Conservation (phyloP, 2,797 vertebrate genomes). For the Anniella stebbinsi region DNA sequence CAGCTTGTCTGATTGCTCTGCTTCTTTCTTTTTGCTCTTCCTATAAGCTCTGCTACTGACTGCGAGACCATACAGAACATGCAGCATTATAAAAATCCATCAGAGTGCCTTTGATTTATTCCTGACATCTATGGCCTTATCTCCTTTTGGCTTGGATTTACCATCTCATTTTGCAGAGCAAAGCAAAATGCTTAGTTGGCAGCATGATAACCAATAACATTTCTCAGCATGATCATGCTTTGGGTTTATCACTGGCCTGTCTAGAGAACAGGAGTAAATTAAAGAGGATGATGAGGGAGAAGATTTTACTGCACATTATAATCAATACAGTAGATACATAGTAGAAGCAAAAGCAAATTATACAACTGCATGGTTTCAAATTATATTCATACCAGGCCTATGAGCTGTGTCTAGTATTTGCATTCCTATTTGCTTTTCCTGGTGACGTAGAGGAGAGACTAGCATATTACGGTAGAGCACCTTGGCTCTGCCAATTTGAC, state of each 20-base stretch:
- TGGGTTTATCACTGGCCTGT: neutral
- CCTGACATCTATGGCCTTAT: slow-evolving; percentile 10
- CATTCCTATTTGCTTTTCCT: neutral
- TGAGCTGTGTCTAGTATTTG: neutral
- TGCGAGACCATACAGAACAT: neutral
- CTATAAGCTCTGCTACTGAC: neutral
- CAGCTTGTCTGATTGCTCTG: neutral
- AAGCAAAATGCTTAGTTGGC: slow-evolving; percentile 12
- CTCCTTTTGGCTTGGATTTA: slow-evolving; percentile 22
- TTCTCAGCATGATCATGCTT: slow-evolving; percentile 16
- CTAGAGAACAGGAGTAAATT: neutral
- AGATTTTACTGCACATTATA: accelerated
- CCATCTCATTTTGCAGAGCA: slow-evolving; percentile 36
- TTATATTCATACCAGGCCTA: neutral
- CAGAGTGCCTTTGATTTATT: slow-evolving; percentile 31
- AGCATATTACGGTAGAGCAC: neutral
- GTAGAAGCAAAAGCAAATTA: slow-evolving; percentile 15
- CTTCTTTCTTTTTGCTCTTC: neutral
- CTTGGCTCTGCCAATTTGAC: neutral
- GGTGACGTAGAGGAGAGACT: neutral
- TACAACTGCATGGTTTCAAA: slow-evolving; percentile 1
- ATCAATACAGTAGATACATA: accelerated
- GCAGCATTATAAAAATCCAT: neutral
- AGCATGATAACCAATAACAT: neutral
- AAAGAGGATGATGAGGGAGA: neutral